A percentile compares a stretch with the other conserved stretches of the same genome.
phyloP scores from a whole-genome alignment of 2,888 invertebrate species.

The Unio delphinus region DNA sequence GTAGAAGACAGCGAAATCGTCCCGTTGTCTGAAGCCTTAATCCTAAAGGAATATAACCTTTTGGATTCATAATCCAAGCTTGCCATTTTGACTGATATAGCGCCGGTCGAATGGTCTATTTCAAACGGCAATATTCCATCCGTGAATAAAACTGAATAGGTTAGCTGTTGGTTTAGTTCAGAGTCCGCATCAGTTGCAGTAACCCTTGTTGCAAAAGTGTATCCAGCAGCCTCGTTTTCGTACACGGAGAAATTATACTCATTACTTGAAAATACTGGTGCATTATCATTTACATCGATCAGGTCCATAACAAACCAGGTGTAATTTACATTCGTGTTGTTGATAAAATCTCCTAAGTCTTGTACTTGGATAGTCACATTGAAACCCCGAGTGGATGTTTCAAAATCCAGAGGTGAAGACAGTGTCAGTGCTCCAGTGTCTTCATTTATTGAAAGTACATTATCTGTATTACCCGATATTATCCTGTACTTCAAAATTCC shows the following conservation, averaged over 20 bases:
- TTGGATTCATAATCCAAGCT: constrained; percentile 52
- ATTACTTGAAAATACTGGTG: constrained; percentile 36
- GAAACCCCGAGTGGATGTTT: constrained; percentile 34
- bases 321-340: constrained; percentile 7
- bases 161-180: constrained; percentile 42
- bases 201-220: constrained; percentile 22
- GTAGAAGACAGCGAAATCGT: constrained; percentile 35
- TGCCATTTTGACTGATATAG: constrained; percentile 29
- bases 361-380: constrained; percentile 37
- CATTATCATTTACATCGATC: constrained; percentile 50
- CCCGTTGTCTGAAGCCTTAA: constrained; percentile 52
- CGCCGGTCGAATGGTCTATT: constrained; percentile 46
- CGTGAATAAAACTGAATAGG: constrained; percentile 42
- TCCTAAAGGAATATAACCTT: constrained; percentile 37
- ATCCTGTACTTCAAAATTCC: constrained; percentile 33
- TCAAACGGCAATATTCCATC: constrained; percentile 42
- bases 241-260: constrained; percentile 32
- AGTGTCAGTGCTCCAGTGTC: constrained; percentile 48
- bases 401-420: constrained; percentile 52
- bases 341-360: constrained; percentile 30
- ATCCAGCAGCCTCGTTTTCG: constrained; percentile 35
- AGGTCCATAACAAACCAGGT: constrained; percentile 25
- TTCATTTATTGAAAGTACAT: constrained; percentile 36
- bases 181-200: constrained; percentile 38
- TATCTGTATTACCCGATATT: constrained; percentile 16